Base-by-base conservation (phyloP, 2,113 vertebrate species). In the Micromys minutus region DNA sequence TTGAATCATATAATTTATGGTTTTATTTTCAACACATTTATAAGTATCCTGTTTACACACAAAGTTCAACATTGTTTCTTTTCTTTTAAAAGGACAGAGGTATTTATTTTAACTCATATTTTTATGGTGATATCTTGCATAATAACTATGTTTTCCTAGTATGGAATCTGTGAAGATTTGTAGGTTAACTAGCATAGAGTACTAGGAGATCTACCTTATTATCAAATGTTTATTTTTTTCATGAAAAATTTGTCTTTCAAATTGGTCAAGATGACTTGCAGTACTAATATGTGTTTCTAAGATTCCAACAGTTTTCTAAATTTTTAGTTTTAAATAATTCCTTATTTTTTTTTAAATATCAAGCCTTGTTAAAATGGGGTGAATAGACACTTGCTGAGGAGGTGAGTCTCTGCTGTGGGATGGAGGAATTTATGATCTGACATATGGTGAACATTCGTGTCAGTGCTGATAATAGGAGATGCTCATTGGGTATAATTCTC, bases 221-320 rank as follows among this genome's bases (percentile, higher is more conserved):
- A 93, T 83, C 85, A 63, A 96, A 91, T 93, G 52, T 77, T 96
- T 55, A 34, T 79, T 59, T 57, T 95, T 96, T 92, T 93, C 11
- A 89, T 86, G 85, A 86, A 11, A 90, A 88, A 94, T 95, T 90
- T 95, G 85, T 95, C 88, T 98, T 96, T 97, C 90, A 96, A 94
- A 97, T 95, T 97, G 94, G 93, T 93, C 89, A 96, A 94, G 81
- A 86, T 89, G 96, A 86, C 86, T 96, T 94, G 36, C 72, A 77
- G 80, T 94, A 96, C 86, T 94, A 85, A 95, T 77, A 80, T 65
- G 52, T 89, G 88, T 94, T 93, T 74, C 88, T 74, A 95, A 94
- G 67, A 95, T 57, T 81, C 55, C 71, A 89, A 69, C 45, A 93
- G 77, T 81, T 97, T 93, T 85, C 57, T 87, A 84, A 5, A 94